Base-by-base conservation (phyloP, 2,113 vertebrate genomes). In the Otus sunia region DNA sequence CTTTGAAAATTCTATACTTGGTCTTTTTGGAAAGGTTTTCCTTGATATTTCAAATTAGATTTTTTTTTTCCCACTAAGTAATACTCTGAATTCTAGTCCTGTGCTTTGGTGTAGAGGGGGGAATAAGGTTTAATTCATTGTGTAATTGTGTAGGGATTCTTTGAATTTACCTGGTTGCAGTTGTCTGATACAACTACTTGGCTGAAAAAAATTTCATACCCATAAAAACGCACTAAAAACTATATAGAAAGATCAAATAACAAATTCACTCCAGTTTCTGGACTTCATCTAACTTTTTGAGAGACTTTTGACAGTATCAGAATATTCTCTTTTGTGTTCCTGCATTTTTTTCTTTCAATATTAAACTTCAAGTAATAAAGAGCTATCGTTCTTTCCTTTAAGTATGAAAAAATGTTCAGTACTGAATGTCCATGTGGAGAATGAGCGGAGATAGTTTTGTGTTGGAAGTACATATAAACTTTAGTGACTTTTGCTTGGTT, bases 21-120 rank as follows among this genome's bases (percentile, higher is more conserved):
- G 32, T 97, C 58, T 95, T 88, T 97, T 98, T 97, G 96, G 96
- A 97, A 98, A 97, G 87, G n/a, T 95, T 97, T 98, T 95, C 73
- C 91, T 94, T 97, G 82, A 97, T 94, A 78, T 15, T 85, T 93
- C 21, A 85, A 47, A 8, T 45, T 41, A 4, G 6, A 21, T 66
- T 66, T 60, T 94, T 96, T 82, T 91, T 97, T 97, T 80, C 94
- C 90, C 90, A 96, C 84, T 94, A 97, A 95, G 68, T 97, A 97
- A 94, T 96, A 96, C 90, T 98, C 93, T 96, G 88, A 96, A 98
- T 97, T 98, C 91, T 95, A 91, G 85, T 84, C 80, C 97, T 97
- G 87, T 98, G 86, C 96, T 98, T 98, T 97, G 88, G 63, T 96
- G 59, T 91, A 96, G 76, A 84, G 53, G 16, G 75, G 47, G 15